Base-by-base conservation (phyloP, 2,888 invertebrate species). In the Rhogogaster chlorosoma region DNA sequence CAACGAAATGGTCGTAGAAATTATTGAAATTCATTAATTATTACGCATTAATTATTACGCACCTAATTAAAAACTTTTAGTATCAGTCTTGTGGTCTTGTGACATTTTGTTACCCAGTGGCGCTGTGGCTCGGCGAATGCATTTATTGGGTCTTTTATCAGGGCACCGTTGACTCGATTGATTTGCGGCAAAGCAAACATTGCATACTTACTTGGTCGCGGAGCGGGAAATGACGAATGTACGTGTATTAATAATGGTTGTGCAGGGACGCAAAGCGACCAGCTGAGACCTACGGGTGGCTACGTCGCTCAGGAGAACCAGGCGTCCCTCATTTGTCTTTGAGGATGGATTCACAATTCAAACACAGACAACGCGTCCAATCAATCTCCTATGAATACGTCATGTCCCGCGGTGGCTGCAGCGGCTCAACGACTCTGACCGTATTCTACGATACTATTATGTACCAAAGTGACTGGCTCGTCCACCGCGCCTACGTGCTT, bases 251-350 rank as follows among this genome's bases (percentile, higher is more conserved):
- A 92, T 92, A 91, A 90, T 88, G 85, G 88, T 89, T 89, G 91
- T 90, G 89, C 88, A 90, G 90, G 89, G 89, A 90, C 90, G 89
- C 89, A 89, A 45, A 67, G 83, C 64, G 38, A 90, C 90, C 92
- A 91, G 91, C 91, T 91, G 91, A 87, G 89, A 89, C 85, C 92
- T 88, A 90, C 88, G 91, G 91, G 90, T 88, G 89, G 88, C 86
- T 87, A 86, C 86, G 87, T 87, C 89, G 87, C 86, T 89, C 91
- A 87, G 90, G 89, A 91, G 90, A 91, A 91, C 89, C 90, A 89
- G 89, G 89, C 89, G 89, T 87, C 87, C 88, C 90, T 90, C 93
- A 92, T 93, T 93, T 92, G 92, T 92, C 92, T 92, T 90, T 87
- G 90, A 88, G 89, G 87, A 91, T 90, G 90, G 89, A 92, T 92